phyloP scores from a whole-genome alignment of 2,888 invertebrate genomes.

The Dichetophora obliterata region DNA sequence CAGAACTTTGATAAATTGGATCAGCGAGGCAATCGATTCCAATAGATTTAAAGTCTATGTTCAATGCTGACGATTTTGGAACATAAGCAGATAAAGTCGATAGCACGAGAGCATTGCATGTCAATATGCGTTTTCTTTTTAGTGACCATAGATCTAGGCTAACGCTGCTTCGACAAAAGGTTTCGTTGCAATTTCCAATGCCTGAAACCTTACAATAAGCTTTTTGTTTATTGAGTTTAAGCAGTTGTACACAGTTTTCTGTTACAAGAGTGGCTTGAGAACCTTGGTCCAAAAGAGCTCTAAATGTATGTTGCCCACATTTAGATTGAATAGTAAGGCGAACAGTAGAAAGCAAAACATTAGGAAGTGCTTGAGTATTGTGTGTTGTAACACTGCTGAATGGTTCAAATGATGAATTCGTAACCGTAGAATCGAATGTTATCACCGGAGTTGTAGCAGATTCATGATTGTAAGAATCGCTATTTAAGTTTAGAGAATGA shows the following conservation, averaged over 20 bases:
- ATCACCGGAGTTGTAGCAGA: background rate
- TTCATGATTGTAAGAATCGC: background rate
- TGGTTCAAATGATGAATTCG: background rate
- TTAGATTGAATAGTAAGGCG: background rate
- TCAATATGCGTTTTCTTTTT: background rate
- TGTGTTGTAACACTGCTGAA: background rate
- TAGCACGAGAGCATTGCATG: background rate
- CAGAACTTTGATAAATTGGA: constrained; percentile 29
- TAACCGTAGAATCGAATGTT: background rate
- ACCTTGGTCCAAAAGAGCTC: constrained; percentile 8
- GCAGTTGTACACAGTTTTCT: constrained; percentile 6
- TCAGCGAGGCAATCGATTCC: constrained; percentile 15
- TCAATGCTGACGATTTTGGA: background rate
- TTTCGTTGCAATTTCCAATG: background rate
- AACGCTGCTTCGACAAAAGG: background rate
- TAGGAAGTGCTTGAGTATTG: background rate
- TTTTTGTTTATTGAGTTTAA: background rate
- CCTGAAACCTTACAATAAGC: constrained; percentile 9
- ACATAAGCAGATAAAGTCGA: background rate
- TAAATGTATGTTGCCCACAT: background rate
- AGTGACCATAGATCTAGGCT: background rate
- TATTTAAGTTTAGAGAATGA: background rate
- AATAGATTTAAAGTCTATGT: background rate
- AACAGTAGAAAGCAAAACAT: background rate
- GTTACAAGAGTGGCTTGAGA: constrained; percentile 2